phyloP scores from a whole-genome alignment of 2,113 vertebrate species.

The Chaetura pelagica region DNA sequence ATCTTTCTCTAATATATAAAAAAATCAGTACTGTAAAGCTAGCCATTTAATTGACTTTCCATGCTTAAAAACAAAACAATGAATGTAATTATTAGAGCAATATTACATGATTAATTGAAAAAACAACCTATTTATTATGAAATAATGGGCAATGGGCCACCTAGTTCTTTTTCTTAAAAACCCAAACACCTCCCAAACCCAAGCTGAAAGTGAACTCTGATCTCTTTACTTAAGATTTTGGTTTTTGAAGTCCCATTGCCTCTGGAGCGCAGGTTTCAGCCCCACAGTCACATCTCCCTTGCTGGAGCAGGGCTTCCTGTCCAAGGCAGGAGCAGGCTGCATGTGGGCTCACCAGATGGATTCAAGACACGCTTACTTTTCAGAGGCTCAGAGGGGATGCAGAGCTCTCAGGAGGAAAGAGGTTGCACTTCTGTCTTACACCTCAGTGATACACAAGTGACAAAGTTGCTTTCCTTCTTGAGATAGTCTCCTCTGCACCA shows the following conservation, averaged over 20 bases:
- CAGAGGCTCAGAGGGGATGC: not conserved
- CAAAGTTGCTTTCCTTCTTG: not conserved
- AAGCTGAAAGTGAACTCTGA: not conserved
- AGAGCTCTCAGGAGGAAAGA: not conserved
- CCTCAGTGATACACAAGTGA: not conserved
- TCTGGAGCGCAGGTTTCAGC: not conserved
- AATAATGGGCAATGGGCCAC: not conserved
- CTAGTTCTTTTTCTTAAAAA: not conserved
- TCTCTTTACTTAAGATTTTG: not conserved
- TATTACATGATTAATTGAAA: not conserved
- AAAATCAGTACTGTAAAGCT: not conserved
- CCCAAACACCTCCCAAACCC: not conserved
- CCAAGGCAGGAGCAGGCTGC: not conserved
- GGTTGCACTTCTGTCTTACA: not conserved
- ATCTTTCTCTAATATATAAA: not conserved
- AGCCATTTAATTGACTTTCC: not conserved
- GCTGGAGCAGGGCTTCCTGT: not conserved
- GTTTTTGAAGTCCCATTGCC: not conserved
- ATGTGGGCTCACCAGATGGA: fast-evolving
- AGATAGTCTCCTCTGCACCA: not conserved
- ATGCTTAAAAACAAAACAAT: not conserved
- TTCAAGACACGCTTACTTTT: fast-evolving
- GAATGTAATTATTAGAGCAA: not conserved
- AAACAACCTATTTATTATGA: not conserved
- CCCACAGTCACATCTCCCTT: fast-evolving